These are phyloP conservation scores for Myrmecophaga tridactyla DNA, from an alignment of 2,113 vertebrate genomes.

Conservation along the genomic window DNA sequence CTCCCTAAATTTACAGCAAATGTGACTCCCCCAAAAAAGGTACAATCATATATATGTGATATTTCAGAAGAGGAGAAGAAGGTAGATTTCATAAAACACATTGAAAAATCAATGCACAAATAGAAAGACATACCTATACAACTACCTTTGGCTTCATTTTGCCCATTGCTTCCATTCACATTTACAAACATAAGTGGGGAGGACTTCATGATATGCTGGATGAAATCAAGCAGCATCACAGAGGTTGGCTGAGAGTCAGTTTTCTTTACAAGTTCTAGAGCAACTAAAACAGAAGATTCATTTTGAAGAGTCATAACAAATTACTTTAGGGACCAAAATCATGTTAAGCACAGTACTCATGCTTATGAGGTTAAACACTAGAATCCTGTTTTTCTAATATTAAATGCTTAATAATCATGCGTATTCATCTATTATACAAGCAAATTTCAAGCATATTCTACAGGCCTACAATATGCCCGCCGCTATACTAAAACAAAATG, in stretches of 20 bases:
- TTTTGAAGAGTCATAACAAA: constrained; percentile 35
- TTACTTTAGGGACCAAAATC: constrained; percentile 38
- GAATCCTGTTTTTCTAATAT: neutral
- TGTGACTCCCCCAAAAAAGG: neutral
- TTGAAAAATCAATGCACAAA: neutral
- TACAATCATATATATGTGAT: neutral
- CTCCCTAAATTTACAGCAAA: neutral
- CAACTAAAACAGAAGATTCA: constrained; percentile 84
- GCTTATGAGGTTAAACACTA: neutral
- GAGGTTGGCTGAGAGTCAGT: constrained; percentile 93
- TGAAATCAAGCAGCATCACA: constrained; percentile 97
- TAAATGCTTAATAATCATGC: constrained; percentile 30
- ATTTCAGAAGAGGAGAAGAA: constrained; percentile 24
- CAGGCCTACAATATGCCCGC: neutral
- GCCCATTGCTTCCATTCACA: constrained; percentile 84
- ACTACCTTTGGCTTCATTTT: constrained; percentile 83
- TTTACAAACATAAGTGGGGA: constrained; percentile 97
- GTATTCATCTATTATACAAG: neutral
- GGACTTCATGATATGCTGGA: constrained; percentile 97
- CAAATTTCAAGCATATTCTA: neutral
- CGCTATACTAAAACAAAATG: neutral
- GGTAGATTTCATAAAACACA: neutral
- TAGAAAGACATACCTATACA: constrained; percentile 86
- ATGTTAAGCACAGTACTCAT: neutral
- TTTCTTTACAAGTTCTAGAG: constrained; percentile 94